These are phyloP conservation scores for Smutsia temminckii DNA, from an alignment of 2,797 vertebrate species.

Conservation along the genomic window DNA sequence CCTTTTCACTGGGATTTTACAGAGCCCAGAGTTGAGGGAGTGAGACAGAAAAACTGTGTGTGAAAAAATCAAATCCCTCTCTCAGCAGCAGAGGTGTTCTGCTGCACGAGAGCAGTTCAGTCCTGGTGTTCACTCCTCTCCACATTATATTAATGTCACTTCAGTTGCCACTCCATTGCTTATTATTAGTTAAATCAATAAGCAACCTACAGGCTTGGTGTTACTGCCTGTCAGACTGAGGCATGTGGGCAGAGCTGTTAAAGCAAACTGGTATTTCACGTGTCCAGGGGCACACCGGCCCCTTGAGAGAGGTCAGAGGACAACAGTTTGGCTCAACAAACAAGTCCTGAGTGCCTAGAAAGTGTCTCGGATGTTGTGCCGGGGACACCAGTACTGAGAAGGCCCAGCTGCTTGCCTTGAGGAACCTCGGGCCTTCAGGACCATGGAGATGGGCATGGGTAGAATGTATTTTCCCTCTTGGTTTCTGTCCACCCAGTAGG, in stretches of 20 bases:
- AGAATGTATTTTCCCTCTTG: background rate
- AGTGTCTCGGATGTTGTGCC: background rate
- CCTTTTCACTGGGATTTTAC: slow-evolving; percentile 35
- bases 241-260: background rate
- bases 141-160: slow-evolving; percentile 64
- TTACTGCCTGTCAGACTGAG: slow-evolving; percentile 41
- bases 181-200: slow-evolving; percentile 73
- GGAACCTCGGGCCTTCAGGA: background rate
- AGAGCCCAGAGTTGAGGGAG: slow-evolving; percentile 22
- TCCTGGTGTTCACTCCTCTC: slow-evolving; percentile 4
- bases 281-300: background rate
- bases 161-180: slow-evolving; percentile 55
- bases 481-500: background rate
- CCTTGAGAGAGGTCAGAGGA: background rate
- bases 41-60: slow-evolving; percentile 41
- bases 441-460: background rate
- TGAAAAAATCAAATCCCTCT: slow-evolving; percentile 33
- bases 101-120: slow-evolving; percentile 21
- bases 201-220: slow-evolving; percentile 17
- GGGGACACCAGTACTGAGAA: background rate
- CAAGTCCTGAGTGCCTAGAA: background rate
- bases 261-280: background rate
- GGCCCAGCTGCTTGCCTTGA: background rate
- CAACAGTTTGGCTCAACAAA: background rate
- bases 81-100: background rate